Evolutionary conservation across 1,140 invertebrate species (phyloP).

Genomic region (Sitophilus oryzae): DNA sequence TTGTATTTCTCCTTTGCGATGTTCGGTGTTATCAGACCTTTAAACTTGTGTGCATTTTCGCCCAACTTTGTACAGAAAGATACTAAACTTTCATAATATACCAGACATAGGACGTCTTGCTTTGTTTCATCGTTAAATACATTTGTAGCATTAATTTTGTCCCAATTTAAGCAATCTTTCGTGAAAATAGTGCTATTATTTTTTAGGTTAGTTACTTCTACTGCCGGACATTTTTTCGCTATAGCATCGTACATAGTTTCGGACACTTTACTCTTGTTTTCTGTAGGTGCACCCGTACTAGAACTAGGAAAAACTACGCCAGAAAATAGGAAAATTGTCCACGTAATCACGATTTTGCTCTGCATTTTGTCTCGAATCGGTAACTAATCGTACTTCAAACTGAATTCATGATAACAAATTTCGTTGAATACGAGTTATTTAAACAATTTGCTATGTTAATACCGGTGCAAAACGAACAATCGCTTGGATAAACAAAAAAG

Average conservation of each 20-base stretch:
- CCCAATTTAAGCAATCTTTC: slow-evolving; percentile 12
- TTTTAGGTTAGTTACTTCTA: slow-evolving; percentile 4
- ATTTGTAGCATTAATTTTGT: slow-evolving; percentile 1
- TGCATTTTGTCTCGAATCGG: neutral
- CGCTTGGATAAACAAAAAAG: too few species aligned
- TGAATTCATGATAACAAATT: neutral
- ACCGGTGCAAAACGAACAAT: too few species aligned
- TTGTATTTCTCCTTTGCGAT: neutral
- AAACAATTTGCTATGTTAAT: too few species aligned
- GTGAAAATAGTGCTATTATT: slow-evolving; percentile 2
- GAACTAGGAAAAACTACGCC: neutral
- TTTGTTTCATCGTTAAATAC: neutral
- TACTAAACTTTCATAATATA: slow-evolving; percentile 12
- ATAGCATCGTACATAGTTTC: slow-evolving; percentile 7
- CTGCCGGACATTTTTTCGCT: slow-evolving; percentile 11
- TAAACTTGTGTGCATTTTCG: neutral
- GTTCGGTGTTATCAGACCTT: neutral
- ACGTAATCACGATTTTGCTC: neutral
- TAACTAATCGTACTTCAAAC: neutral
- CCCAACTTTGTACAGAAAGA: slow-evolving; percentile 11
- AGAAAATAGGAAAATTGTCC: neutral
- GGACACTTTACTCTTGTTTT: neutral
- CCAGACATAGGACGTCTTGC: slow-evolving; percentile 2
- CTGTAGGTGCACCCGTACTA: neutral
- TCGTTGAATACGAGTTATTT: too few species aligned